Evolutionary conservation across 2,797 vertebrate genomes (phyloP), one percentile per base, ranked within the genome.

Genomic region (Enteromius argenteus): DNA sequence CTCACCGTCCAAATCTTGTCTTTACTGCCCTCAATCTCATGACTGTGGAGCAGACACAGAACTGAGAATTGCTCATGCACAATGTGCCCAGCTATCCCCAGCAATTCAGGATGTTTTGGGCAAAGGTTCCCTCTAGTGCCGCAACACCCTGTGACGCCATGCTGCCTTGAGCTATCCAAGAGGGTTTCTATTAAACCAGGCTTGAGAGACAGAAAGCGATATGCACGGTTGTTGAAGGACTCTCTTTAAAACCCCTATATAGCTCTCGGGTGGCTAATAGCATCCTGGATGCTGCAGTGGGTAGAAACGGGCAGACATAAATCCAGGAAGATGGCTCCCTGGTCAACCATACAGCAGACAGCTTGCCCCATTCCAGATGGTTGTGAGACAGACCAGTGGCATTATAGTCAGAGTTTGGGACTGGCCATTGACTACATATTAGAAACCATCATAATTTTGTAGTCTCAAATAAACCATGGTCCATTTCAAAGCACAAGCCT

Each of bases 151-250:
- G 85, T 77, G 87, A 84, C 87, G 89, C 90, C 74, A 72, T 84
- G 87, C 39, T 90, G 91, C 92, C 91, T 90, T 69, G 80, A 89
- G 90, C 88, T 92, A 92, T 93, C 93, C 93, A 94, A 92, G 90
- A 92, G 91, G 88, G 90, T 90, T 94, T 94, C 94, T 92, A 94
- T 94, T 92, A 92, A 92, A 93, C 89, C 90, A 89, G 90, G 91
- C 91, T 87, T 90, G 78, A 86, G 89, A 93, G 91, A 91, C 67
- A n/a, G 58, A 88, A 81, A 87, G 58, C 75, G 79, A 81, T 69
- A 74, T 23, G 83, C 58, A 80, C 5, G 73, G 73, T 66, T 72
- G 79, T 77, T 79, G 81, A 82, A 86, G 83, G 87, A 86, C 89
- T 91, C 89, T 91, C 51, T 92, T 84, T 93, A 88, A 92, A 88